Conservation (phyloP, 2,888 invertebrate genomes). For the Bhutanitis thaidina region DNA sequence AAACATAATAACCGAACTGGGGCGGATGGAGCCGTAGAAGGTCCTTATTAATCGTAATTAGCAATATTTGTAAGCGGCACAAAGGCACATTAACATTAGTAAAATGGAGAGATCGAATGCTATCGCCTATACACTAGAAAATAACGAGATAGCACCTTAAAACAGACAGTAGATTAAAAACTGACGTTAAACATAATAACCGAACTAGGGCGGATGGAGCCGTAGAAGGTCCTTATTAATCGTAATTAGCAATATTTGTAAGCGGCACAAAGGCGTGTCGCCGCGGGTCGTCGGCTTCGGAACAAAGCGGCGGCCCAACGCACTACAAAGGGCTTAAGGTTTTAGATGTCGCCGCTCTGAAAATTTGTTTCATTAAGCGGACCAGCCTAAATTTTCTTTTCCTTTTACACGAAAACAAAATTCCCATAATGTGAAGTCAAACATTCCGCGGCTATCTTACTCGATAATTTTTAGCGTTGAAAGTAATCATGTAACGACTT, state of each 20-base stretch:
- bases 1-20: conserved; percentile 25
- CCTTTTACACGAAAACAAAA: conserved; percentile 47
- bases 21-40: conserved; percentile 27
- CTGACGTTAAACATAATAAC: conserved; percentile 28
- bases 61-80: conserved; percentile 66
- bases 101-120: background rate
- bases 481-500: background rate
- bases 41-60: conserved; percentile 70
- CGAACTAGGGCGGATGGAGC: conserved; percentile 20
- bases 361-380: conserved; percentile 76
- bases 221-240: conserved; percentile 54
- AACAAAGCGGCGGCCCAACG: conserved; percentile 53
- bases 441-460: conserved; percentile 36
- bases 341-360: conserved; percentile 69
- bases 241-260: conserved; percentile 72
- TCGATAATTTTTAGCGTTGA: conserved; percentile 5
- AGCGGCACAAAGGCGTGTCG: conserved; percentile 61
- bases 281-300: conserved; percentile 51
- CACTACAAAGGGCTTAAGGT: conserved; percentile 74
- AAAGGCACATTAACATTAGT: conserved; percentile 66
- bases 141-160: conserved; percentile 4
- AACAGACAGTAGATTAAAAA: conserved; percentile 27
- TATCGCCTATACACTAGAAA: background rate
- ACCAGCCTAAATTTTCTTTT: conserved; percentile 64
- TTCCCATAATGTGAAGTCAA: conserved; percentile 50